A percentile compares a stretch with the other conserved stretches of the same genome.
These are phyloP conservation scores for Poecilus cupreus DNA, from an alignment of 2,888 invertebrate genomes.

Conservation along the genomic window DNA sequence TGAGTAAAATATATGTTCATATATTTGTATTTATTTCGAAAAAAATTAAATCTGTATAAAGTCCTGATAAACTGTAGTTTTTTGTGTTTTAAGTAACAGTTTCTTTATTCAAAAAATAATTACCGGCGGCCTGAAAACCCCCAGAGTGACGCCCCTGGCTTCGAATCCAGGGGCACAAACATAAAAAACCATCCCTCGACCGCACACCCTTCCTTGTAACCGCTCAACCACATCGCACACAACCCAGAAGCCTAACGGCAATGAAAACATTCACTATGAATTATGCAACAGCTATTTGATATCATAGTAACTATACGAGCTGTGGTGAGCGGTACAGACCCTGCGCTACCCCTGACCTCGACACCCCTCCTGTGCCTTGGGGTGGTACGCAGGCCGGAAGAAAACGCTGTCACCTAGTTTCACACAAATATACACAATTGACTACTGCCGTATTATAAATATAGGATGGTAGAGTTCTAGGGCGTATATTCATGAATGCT, in stretches of 20 bases:
- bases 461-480: too few species aligned
- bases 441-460: too few species aligned
- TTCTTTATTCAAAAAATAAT: neutral
- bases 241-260: neutral
- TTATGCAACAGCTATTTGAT: constrained; percentile 36
- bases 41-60: too few species aligned
- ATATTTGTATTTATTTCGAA: too few species aligned
- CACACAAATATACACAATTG: too few species aligned
- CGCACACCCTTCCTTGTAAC: neutral
- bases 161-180: neutral
- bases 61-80: too few species aligned
- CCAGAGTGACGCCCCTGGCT: neutral
- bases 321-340: neutral
- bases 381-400: too few species aligned
- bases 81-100: neutral
- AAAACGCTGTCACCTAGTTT: too few species aligned
- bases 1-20: too few species aligned
- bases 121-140: neutral
- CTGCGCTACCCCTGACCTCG: too few species aligned
- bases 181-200: neutral
- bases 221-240: neutral
- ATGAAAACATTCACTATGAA: constrained; percentile 34
- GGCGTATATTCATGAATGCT: too few species aligned
- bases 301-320: constrained; percentile 12
- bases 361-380: too few species aligned